Evolutionary conservation across 2,797 vertebrate species (phyloP), one percentile per base, ranked within the genome.

Genomic region (Geotrypetes seraphini): DNA sequence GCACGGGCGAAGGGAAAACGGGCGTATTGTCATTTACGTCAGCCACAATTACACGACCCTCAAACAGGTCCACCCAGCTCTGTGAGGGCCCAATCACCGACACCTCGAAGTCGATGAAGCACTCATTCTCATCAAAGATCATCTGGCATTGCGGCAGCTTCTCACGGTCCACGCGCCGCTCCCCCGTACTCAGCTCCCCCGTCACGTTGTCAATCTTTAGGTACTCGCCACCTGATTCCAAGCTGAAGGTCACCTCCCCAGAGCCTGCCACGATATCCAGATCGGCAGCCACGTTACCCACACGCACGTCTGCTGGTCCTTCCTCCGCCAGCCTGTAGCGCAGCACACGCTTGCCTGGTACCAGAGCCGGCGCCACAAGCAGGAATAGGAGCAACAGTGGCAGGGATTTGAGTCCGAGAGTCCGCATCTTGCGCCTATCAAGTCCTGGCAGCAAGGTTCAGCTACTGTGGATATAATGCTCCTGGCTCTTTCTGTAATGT

Each of bases 201-300:
- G 95, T 97, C 33, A 97, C 92, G 79, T 97, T 97, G 81, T 97
- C 93, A 69, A 99, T 97, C 74, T 97, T 97, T 56, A 99, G 89
- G 64, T 91, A 97, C 57, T 97, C 94, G 1, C 94, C 92, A 47
- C 94, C 94, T 1, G 93, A 96, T 60, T 99, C 94, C 11, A 97
- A 77, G 51, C 93, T 97, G 78, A 96, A 99, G 53, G 94, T 96
- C 77, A 96, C 94, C 73, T 96, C 93, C 2, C 92, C 90, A 11
- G 90, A 90, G 54, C 88, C 89, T 12, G 91, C 87, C 20, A 88
- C 88, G 31, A 96, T 96, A 42, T 90, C 89, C 64, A 99, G 71
- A 76, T 97, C 93, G 18, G 69, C 77, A 44, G 94, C 95, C 24
- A 99, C 92, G 62, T 97, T 97, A 17, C 95, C 94, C 20, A 97